Conservation (phyloP, 2,888 invertebrate species). For the Epinotia bilunana region DNA sequence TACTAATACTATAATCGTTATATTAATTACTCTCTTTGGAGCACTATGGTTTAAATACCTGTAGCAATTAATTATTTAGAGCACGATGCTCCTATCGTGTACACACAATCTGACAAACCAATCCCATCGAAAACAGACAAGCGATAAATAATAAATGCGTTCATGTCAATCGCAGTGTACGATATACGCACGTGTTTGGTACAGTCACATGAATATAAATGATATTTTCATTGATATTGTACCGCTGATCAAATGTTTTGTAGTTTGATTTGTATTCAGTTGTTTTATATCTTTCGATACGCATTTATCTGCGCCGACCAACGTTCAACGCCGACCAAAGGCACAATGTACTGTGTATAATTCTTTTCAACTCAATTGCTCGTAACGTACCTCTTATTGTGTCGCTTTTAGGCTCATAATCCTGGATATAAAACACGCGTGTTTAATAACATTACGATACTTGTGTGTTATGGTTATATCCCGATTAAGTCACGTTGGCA, state of each 20-base stretch:
- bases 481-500: too few relatives aligned
- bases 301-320: too few relatives aligned
- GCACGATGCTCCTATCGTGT: not conserved
- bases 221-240: not conserved
- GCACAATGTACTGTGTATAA: too few relatives aligned
- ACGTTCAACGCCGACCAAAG: too few relatives aligned
- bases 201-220: constrained; percentile 25
- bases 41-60: not conserved
- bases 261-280: not conserved
- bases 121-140: constrained; percentile 27
- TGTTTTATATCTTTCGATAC: not conserved
- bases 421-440: too few relatives aligned
- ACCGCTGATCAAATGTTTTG: not conserved
- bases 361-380: too few relatives aligned
- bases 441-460: too few relatives aligned
- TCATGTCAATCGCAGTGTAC: constrained; percentile 38
- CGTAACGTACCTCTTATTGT: too few relatives aligned
- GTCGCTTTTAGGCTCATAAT: too few relatives aligned
- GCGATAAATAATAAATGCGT: constrained; percentile 39
- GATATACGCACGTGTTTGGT: constrained; percentile 29
- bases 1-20: too few relatives aligned
- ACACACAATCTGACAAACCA: constrained; percentile 16
- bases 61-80: not conserved
- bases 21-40: not conserved
- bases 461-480: too few relatives aligned